Conservation (phyloP, 2,888 invertebrate species). For the Hirtodrosophila confusa region DNA sequence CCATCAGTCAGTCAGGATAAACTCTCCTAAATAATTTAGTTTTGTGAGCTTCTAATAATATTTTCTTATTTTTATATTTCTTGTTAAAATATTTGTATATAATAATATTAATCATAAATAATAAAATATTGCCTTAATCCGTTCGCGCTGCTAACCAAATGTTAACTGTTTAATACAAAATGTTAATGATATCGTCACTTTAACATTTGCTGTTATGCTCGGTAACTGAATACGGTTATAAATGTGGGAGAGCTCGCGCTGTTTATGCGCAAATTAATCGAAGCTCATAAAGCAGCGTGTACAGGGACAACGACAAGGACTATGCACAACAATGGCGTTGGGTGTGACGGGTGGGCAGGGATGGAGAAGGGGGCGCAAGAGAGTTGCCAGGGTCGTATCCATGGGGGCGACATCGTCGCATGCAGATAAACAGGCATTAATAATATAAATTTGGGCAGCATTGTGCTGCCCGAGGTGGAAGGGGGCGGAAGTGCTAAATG, state of each 20-base stretch:
- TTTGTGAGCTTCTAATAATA: too few species aligned
- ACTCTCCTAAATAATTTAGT: too few species aligned
- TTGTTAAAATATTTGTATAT: too few species aligned
- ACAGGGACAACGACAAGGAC: slow-evolving; percentile 42
- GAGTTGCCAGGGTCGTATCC: slow-evolving; percentile 24
- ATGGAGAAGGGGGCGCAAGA: slow-evolving; percentile 1
- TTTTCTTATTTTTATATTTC: too few species aligned
- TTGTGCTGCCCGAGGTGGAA: slow-evolving; percentile 11
- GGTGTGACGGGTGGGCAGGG: neutral
- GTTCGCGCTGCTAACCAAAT: too few species aligned
- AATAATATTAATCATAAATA: too few species aligned
- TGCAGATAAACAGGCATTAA: slow-evolving; percentile 74
- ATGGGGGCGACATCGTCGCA: slow-evolving; percentile 54
- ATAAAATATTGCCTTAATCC: too few species aligned
- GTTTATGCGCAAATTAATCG: slow-evolving; percentile 73
- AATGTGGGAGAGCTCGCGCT: slow-evolving; percentile 22
- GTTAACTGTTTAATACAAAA: neutral
- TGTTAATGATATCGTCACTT: slow-evolving; percentile 1
- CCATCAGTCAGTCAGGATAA: too few species aligned
- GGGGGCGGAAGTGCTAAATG: too few species aligned
- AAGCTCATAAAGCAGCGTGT: slow-evolving; percentile 70
- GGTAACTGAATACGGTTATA: slow-evolving; percentile 1
- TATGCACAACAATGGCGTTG: neutral
- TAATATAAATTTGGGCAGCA: slow-evolving; percentile 65
- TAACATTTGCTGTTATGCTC: neutral